Evolutionary conservation across 2,888 invertebrate genomes (phyloP), one percentile per base, ranked within the genome.

Genomic region (Nesidiocoris tenuis): DNA sequence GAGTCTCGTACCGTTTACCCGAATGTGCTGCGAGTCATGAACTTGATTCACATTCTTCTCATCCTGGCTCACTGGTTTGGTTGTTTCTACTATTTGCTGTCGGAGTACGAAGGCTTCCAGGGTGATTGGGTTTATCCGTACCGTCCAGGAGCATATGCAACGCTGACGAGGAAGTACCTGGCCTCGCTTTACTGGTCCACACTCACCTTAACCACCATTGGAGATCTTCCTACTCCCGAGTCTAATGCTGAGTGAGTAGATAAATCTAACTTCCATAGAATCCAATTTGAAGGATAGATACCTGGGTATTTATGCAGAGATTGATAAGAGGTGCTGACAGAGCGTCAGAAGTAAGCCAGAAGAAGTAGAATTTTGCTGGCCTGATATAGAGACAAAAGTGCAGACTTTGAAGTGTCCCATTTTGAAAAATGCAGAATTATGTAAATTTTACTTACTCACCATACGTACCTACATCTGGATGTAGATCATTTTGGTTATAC

Each of bases 1-100:
- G 97, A 97, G 85, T 96, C 96, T 68, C 86, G 96, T 81, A 96
- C 96, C 2, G 93, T 96, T 77, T 97, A 95, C 86, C 97, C 97
- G 22, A 97, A 97, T 86, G 88, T 97, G 83, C 96, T 96, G 94
- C 88, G 97, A 17, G 97, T 97, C 80, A 90, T 95, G 82, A 97
- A 96, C 86, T 88, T 97, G 79, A 94, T 96, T 80, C 97, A 97
- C 84, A 96, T 97, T 82, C 88, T 97, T 80, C 89, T 97, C 81
- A 93, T 97, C 82, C 87, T 96, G 81, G 96, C 96, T 68, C 97
- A 97, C 84, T 97, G 97, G 97, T 97, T 97, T 84, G 97, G 97
- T 75, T 97, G 96, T 85, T 97, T 97, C 87, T 97, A 97, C 87
- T 97, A 93, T 86, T 86, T 97, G 82, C 88, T 97, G 75, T 96